phyloP scores from a whole-genome alignment of 2,888 invertebrate species.

The Heteropelma amictum region DNA sequence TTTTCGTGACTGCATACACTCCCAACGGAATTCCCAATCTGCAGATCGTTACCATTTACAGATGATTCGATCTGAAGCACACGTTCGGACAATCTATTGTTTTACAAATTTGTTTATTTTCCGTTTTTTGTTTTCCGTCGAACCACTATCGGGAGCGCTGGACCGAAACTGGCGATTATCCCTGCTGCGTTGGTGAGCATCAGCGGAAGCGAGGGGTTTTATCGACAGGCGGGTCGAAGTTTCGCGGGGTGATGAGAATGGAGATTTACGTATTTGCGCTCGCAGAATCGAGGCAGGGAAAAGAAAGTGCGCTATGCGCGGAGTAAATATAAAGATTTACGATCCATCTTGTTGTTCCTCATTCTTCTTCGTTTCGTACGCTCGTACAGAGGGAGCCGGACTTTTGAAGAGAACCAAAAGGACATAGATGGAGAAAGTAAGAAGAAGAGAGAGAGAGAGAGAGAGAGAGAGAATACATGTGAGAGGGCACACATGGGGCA shows the following conservation, averaged over 20 bases:
- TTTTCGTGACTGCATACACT: neutral
- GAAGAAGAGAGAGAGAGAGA: neutral
- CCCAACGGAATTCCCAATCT: neutral
- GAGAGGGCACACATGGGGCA: conserved; percentile 21
- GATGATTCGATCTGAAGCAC: too few relatives aligned
- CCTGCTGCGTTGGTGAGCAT: conserved; percentile 3
- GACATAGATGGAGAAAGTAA: conserved; percentile 1
- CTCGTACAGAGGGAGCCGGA: neutral
- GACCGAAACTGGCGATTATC: conserved; percentile 7
- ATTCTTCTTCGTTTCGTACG: conserved; percentile 36
- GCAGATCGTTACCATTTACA: too few relatives aligned
- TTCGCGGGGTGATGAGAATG: conserved; percentile 41
- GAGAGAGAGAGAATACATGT: conserved; percentile 9
- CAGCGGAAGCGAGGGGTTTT: conserved; percentile 2
- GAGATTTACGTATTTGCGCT: conserved; percentile 62
- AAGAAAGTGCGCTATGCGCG: conserved; percentile 43
- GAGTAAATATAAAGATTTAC: conserved; percentile 64
- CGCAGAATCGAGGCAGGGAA: conserved; percentile 1
- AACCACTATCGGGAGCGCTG: neutral
- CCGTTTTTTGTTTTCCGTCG: neutral
- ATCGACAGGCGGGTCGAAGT: conserved; percentile 50
- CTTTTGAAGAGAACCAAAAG: neutral
- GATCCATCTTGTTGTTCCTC: conserved; percentile 57
- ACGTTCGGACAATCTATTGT: too few relatives aligned
- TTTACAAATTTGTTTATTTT: neutral